Percentiles rank a stretch among this genome's conserved stretches.
phyloP scores from a whole-genome alignment of 2,797 vertebrate species.

The Xenops minutus region DNA sequence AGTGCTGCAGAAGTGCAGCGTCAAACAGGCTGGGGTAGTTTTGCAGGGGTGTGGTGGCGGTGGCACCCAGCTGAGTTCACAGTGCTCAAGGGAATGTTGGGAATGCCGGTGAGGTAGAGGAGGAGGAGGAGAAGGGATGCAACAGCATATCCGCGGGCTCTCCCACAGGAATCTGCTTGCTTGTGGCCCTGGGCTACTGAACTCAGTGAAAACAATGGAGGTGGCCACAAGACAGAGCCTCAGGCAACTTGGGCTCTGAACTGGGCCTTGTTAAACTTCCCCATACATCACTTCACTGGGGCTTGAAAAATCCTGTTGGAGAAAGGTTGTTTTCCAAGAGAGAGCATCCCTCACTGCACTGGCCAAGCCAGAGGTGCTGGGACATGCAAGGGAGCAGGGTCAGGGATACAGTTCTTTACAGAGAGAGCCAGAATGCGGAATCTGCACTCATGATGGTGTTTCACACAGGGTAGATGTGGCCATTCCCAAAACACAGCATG shows the following conservation, averaged over 20 bases:
- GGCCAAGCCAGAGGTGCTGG: background rate
- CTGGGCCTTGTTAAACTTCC: background rate
- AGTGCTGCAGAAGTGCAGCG: background rate
- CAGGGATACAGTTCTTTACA: background rate
- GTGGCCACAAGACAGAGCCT: background rate
- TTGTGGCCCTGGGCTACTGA: background rate
- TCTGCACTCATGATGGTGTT: fast-evolving
- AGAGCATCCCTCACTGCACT: background rate
- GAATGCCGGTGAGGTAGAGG: background rate
- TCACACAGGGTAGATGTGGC: background rate
- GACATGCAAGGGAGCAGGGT: fast-evolving
- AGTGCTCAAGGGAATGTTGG: background rate
- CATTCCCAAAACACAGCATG: background rate
- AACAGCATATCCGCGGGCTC: background rate
- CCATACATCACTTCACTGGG: fast-evolving
- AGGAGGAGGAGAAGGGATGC: background rate
- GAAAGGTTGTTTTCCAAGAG: background rate
- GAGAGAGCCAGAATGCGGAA: fast-evolving
- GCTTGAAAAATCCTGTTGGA: background rate
- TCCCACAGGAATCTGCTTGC: background rate
- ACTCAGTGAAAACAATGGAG: background rate
- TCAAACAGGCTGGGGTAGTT: slow-evolving; percentile 53
- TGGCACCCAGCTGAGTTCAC: background rate
- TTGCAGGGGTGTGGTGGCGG: slow-evolving; percentile 37
- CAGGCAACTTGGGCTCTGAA: background rate